phyloP scores from a whole-genome alignment of 2,113 vertebrate genomes.

The Myotis yumanensis region DNA sequence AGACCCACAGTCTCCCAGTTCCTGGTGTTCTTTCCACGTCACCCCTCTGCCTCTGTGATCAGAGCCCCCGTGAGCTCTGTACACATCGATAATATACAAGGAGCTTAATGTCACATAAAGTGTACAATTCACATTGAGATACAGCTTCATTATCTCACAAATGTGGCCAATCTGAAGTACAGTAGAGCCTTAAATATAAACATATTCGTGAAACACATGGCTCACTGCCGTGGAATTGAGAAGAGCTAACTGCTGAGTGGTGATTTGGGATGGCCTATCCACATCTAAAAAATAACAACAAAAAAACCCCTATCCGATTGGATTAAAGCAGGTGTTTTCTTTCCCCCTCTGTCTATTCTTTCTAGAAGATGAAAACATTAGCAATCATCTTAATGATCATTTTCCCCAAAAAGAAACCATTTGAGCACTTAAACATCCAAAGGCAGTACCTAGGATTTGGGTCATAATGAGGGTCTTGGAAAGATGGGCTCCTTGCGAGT shows the following conservation, averaged over 20 bases:
- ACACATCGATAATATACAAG: not conserved
- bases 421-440: not conserved
- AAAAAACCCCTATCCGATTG: not conserved
- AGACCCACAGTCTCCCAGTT: not conserved
- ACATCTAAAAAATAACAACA: not conserved
- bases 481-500: not conserved
- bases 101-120: not conserved
- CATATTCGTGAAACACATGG: not conserved
- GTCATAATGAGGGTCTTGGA: not conserved
- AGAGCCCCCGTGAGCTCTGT: no score
- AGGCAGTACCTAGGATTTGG: not conserved
- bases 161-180: not conserved
- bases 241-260: not conserved
- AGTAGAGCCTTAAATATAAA: not conserved
- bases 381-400: not conserved
- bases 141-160: not conserved
- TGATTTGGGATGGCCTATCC: not conserved
- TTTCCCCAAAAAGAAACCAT: not conserved
- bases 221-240: not conserved
- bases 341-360: not conserved
- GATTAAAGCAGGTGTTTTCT: not conserved
- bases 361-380: not conserved
- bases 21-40: not conserved
- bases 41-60: not conserved
- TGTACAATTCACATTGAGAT: not conserved